Percentiles rank a stretch among this genome's conserved stretches.
These are phyloP conservation scores for Huso huso DNA, from an alignment of 2,797 vertebrate genomes.

Conservation along the genomic window DNA sequence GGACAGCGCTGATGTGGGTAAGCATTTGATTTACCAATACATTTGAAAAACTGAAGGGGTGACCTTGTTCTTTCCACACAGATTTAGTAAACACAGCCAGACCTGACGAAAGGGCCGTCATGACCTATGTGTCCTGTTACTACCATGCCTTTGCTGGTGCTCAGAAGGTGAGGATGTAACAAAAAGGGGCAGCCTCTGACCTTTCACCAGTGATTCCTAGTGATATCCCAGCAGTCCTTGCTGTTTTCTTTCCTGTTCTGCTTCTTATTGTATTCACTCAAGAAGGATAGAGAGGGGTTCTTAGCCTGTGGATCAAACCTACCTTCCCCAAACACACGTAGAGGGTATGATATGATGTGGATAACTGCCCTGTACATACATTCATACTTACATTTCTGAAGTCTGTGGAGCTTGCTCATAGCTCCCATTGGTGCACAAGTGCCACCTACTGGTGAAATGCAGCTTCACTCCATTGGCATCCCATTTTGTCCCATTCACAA, in stretches of 20 bases:
- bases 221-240: conserved; percentile 23
- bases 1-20: no score
- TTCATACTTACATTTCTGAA: no score
- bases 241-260: neutral
- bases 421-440: no score
- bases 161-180: conserved; percentile 50
- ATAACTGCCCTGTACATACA: no score
- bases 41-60: conserved; percentile 26
- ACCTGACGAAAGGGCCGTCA: conserved; percentile 49
- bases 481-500: no score
- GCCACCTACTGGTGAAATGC: no score
- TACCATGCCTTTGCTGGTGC: conserved; percentile 51
- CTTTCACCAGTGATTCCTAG: conserved; percentile 34
- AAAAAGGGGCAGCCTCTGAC: conserved; percentile 31
- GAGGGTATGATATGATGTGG: no score
- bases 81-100: conserved; percentile 48
- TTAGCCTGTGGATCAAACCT: no score
- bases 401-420: no score
- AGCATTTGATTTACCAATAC: no score
- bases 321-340: no score
- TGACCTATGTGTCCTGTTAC: conserved; percentile 56
- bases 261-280: neutral
- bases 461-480: no score
- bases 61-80: conserved; percentile 46
- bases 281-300: neutral